Evolutionary conservation across 1,140 invertebrate species (phyloP), one percentile per base, ranked within the genome.

Genomic region (Akabosia matsudoensis): DNA sequence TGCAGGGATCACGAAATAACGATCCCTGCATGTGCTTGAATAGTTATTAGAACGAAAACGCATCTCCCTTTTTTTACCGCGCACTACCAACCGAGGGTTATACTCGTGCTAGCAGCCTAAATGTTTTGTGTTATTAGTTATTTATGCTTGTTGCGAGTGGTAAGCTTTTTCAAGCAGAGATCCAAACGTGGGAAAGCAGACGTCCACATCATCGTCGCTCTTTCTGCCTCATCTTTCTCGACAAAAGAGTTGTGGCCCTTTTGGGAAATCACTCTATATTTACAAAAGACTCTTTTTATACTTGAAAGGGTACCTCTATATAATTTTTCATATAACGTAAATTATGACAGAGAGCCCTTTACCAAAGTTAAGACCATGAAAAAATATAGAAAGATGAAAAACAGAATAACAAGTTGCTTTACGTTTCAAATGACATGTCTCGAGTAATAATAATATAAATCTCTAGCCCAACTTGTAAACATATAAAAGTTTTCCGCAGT

Each of bases 171-270:
- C n/a, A n/a, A n/a, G n/a, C n/a, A n/a, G n/a, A n/a, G n/a, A n/a
- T 67, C 28, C 22, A 30, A 67, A 18, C 37, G 37, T 67, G 61
- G 28, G 61, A 67, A 67, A 67, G 61, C 61, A 67, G 61, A 67
- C 61, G 61, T 67, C 61, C 7, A 7, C 37, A 45, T 45, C 37
- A 10, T 45, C 18, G 18, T 18, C 37, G 37, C 18, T 18, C 37
- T 45, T 45, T 45, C 37, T 45, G 37, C 37, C n/a, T 67, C 61
- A 67, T 67, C 61, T 67, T 67, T 30, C 61, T 31, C 7, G 31
- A 67, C 61, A 67, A 67, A 67, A 67, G 61, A 67, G 61, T 67
- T 67, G 61, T 67, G 61, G 61, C n/a, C 61, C 61, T 30, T 67
- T 67, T 28, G 61, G 61, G 61, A 67, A 67, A 67, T 30, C 54